Evolutionary conservation across 2,888 invertebrate species (phyloP).

Genomic region (Synanthedon vespiformis): DNA sequence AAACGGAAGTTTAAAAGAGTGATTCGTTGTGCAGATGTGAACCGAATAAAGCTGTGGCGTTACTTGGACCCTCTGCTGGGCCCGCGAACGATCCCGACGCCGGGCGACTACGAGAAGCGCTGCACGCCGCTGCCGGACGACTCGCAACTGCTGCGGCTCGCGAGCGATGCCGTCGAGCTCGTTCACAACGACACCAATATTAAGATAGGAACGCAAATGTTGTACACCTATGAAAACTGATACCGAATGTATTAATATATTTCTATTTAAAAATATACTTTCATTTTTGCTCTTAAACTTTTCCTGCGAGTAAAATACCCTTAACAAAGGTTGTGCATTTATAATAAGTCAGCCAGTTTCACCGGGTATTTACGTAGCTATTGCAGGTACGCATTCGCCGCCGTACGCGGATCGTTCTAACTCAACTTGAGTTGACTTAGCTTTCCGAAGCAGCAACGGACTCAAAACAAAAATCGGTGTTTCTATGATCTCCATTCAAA

Average conservation of each 20-base stretch:
- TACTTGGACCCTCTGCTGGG: slow-evolving; percentile 82
- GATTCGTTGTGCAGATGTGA: slow-evolving; percentile 64
- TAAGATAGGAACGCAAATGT: slow-evolving; percentile 63
- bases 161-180: slow-evolving; percentile 51
- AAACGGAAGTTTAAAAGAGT: too few species aligned
- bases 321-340: too few species aligned
- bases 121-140: slow-evolving; percentile 65
- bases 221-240: slow-evolving; percentile 63
- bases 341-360: too few species aligned
- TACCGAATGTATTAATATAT: slow-evolving; percentile 6
- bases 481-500: too few species aligned
- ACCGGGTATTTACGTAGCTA: too few species aligned
- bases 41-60: slow-evolving; percentile 77
- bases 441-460: too few species aligned
- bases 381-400: too few species aligned
- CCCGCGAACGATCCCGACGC: slow-evolving; percentile 79
- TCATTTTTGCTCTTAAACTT: slow-evolving; percentile 10
- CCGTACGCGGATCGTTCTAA: too few species aligned
- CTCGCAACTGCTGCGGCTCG: slow-evolving; percentile 63
- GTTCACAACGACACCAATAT: slow-evolving; percentile 47
- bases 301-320: neutral
- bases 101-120: slow-evolving; percentile 74
- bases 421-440: too few species aligned
- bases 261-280: slow-evolving; percentile 5
- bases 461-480: too few species aligned